Percentiles rank a stretch among this genome's conserved stretches.
Conservation (phyloP, 2,888 invertebrate genomes). For the Heteropelma amictum region DNA sequence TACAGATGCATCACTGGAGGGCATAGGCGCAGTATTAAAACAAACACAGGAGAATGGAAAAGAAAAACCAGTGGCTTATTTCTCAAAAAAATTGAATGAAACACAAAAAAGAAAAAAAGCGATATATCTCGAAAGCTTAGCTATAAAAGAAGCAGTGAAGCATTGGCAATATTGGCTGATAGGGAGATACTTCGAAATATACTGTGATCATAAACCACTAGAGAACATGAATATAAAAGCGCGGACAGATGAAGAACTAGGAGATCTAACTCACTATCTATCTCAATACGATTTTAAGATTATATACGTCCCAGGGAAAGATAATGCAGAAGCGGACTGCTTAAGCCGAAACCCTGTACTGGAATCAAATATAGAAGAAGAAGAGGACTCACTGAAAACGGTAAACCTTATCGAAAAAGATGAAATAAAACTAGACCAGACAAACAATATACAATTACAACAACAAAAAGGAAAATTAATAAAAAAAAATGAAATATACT, state of each 20-base stretch:
- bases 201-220: slow-evolving; percentile 54
- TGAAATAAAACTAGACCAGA: slow-evolving; percentile 55
- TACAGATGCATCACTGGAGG: background rate
- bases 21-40: background rate
- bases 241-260: slow-evolving; percentile 2
- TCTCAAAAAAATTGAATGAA: background rate
- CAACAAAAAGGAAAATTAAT: slow-evolving; percentile 31
- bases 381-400: slow-evolving; percentile 53
- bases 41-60: background rate
- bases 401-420: slow-evolving; percentile 53
- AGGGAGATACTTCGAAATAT: background rate
- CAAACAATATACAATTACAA: slow-evolving; percentile 35
- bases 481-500: slow-evolving; percentile 39
- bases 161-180: slow-evolving; percentile 29
- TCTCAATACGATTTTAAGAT: slow-evolving; percentile 57
- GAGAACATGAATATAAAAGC: slow-evolving; percentile 59
- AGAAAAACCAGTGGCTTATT: background rate
- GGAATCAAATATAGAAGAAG: slow-evolving; percentile 48
- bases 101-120: slow-evolving; percentile 2
- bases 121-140: slow-evolving; percentile 18
- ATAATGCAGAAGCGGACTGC: slow-evolving; percentile 57
- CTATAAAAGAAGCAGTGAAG: slow-evolving; percentile 24
- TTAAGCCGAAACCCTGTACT: slow-evolving; percentile 59
- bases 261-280: background rate
- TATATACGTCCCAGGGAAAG: slow-evolving; percentile 58